Conservation (phyloP, 2,888 invertebrate species). For the Drosophila crucigera region DNA sequence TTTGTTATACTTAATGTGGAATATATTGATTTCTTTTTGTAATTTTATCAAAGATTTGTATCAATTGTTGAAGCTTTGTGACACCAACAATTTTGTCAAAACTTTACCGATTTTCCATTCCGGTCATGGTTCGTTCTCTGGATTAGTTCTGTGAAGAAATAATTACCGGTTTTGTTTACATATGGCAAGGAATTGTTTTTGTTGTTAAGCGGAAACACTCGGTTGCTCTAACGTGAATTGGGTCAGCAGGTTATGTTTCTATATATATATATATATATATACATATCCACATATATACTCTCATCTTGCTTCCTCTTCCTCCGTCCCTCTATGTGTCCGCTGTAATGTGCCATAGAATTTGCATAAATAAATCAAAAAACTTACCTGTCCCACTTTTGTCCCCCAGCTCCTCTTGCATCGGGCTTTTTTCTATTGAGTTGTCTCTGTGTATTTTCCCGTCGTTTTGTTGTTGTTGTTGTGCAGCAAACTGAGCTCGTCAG, state of each 20-base stretch:
- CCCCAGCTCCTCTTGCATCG: background rate
- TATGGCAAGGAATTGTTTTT: background rate
- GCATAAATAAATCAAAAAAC: slow-evolving; percentile 63
- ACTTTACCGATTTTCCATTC: background rate
- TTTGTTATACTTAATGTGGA: background rate
- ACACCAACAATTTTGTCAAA: background rate
- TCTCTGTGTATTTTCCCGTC: background rate
- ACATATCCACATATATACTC: background rate
- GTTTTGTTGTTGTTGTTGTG: slow-evolving; percentile 1
- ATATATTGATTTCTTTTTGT: background rate
- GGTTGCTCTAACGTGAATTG: slow-evolving; percentile 21
- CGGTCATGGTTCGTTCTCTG: background rate
- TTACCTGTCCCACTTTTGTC: slow-evolving; percentile 39
- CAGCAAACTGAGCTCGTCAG: slow-evolving; percentile 2
- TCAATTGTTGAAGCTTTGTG: background rate
- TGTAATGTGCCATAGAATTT: slow-evolving; percentile 38
- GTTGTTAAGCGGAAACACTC: background rate
- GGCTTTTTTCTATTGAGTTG: slow-evolving; percentile 21
- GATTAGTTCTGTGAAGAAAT: background rate
- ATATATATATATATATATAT: background rate
- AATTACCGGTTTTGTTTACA: background rate
- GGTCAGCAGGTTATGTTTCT: slow-evolving; percentile 38
- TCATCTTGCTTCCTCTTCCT: background rate
- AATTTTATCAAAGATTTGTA: background rate
- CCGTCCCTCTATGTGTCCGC: background rate